Percentiles rank a stretch among this genome's conserved stretches.
Evolutionary conservation across 92 coral and sea anemone species (phyloP).

Genomic region (Parazoanthus atlanticus): DNA sequence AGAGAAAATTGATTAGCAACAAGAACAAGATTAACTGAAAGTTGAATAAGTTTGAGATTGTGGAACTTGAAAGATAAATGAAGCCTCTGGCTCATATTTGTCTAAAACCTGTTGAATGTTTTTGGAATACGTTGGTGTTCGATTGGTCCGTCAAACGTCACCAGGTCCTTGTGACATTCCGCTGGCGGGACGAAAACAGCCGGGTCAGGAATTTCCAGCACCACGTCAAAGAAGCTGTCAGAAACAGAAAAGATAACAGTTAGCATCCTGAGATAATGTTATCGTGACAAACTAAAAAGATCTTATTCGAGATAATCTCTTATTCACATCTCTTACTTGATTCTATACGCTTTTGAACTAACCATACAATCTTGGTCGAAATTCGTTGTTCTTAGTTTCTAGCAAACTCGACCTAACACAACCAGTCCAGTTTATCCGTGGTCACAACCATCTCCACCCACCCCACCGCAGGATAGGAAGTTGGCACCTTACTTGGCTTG

Average conservation of each 20-base stretch:
- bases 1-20: too few species aligned
- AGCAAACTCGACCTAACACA: too few species aligned
- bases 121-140: background rate
- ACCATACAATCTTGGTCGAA: too few species aligned
- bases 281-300: background rate
- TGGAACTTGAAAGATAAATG: too few species aligned
- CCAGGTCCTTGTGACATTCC: background rate
- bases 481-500: too few species aligned
- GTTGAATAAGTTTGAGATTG: too few species aligned
- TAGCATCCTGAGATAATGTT: background rate
- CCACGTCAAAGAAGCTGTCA: conserved; percentile 12
- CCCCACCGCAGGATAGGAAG: too few species aligned
- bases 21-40: too few species aligned
- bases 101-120: background rate
- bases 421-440: too few species aligned
- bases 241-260: background rate
- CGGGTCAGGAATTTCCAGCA: background rate
- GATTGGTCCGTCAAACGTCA: background rate
- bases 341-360: too few species aligned
- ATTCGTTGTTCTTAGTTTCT: too few species aligned
- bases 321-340: background rate
- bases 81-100: background rate
- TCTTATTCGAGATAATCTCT: background rate
- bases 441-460: too few species aligned
- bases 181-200: background rate